Percentiles rank a stretch among this genome's conserved stretches.
Conservation (phyloP, 2,888 invertebrate genomes). For the Mactromeris polynyma region DNA sequence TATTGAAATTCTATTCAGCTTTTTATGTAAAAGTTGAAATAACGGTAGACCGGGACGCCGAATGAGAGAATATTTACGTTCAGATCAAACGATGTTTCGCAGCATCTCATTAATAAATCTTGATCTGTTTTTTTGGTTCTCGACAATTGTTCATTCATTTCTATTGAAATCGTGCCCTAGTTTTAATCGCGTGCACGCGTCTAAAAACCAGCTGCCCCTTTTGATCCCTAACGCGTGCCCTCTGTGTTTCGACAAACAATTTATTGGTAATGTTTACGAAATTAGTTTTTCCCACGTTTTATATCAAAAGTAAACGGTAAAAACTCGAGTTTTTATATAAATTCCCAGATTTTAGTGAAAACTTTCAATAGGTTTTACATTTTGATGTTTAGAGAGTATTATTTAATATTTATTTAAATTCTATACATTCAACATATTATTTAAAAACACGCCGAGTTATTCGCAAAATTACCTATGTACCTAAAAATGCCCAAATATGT, state of each 20-base stretch:
- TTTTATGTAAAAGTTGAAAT: conserved; percentile 38
- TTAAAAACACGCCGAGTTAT: no score
- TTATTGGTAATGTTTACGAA: neutral
- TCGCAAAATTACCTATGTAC: no score
- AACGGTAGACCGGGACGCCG: conserved; percentile 43
- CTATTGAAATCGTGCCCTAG: conserved; percentile 18
- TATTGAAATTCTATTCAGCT: conserved; percentile 27
- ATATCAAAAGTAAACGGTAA: neutral
- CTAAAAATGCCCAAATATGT: no score
- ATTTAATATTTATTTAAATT: neutral
- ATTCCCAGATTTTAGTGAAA: neutral
- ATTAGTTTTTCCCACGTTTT: neutral
- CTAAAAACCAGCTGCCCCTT: conserved; percentile 35
- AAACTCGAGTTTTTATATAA: neutral
- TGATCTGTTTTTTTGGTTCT: conserved; percentile 6
- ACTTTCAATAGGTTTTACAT: neutral
- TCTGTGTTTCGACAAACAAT: neutral
- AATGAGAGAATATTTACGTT: conserved; percentile 12
- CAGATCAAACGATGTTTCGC: conserved; percentile 41
- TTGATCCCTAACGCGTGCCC: conserved; percentile 13
- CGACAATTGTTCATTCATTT: neutral
- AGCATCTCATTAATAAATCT: conserved; percentile 30
- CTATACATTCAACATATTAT: neutral
- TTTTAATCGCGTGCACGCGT: conserved; percentile 44
- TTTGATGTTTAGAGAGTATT: neutral